These are phyloP conservation scores for Nerophis ophidion DNA, from an alignment of 2,113 vertebrate genomes.

Conservation along the genomic window DNA sequence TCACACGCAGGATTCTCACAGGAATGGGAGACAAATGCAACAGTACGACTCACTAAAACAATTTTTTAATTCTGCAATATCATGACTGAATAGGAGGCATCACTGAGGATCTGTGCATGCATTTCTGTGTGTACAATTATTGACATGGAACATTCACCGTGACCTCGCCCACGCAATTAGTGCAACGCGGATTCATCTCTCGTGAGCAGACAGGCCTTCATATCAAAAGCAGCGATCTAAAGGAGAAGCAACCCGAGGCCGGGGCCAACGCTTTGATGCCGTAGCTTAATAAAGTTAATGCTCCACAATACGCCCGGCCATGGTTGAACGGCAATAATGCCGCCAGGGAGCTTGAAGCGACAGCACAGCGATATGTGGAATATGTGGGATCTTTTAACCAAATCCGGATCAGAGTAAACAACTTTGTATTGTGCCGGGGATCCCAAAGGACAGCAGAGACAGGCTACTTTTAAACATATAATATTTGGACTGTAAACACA, in stretches of 20 bases:
- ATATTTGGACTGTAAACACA: slow-evolving; percentile 2
- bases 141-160: slow-evolving; percentile 11
- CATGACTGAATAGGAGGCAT: background rate
- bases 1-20: too few relatives aligned
- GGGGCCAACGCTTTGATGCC: slow-evolving; percentile 21
- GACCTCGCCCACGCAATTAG: slow-evolving; percentile 1
- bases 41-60: too few relatives aligned
- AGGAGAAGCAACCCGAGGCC: slow-evolving; percentile 10
- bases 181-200: slow-evolving; percentile 1
- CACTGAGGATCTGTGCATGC: background rate
- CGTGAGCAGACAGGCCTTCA: slow-evolving; percentile 8
- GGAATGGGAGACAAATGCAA: too few relatives aligned
- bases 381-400: slow-evolving; percentile 3
- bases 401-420: slow-evolving; percentile 9
- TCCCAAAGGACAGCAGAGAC: background rate
- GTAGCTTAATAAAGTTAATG: slow-evolving; percentile 19
- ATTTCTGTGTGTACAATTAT: background rate
- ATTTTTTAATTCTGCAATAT: background rate
- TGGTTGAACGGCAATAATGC: slow-evolving; percentile 4
- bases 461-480: background rate
- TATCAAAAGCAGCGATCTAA: slow-evolving; percentile 11
- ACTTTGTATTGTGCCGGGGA: background rate
- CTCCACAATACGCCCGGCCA: slow-evolving; percentile 14
- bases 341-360: slow-evolving; percentile 15
- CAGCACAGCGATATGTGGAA: slow-evolving; percentile 1